These are phyloP conservation scores for Papilio polyxenes DNA, from an alignment of 1,140 invertebrate genomes.

Conservation along the genomic window DNA sequence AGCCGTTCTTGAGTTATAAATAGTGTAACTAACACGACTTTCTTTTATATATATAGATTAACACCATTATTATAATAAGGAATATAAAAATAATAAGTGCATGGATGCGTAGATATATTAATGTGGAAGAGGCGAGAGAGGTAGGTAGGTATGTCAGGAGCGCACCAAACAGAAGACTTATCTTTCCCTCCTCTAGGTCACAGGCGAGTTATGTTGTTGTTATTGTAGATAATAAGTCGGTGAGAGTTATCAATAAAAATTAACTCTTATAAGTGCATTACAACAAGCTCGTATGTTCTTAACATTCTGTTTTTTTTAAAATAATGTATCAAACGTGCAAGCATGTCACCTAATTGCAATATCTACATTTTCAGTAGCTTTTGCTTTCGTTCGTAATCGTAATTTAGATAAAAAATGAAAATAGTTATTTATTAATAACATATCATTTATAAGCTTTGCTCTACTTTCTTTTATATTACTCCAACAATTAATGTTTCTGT, in stretches of 20 bases:
- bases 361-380: not conserved
- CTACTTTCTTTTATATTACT: too few relatives aligned
- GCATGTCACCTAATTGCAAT: not conserved
- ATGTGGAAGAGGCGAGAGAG: too few relatives aligned
- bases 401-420: not conserved
- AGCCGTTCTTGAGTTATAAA: too few relatives aligned
- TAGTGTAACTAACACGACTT: too few relatives aligned
- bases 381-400: not conserved
- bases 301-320: not conserved
- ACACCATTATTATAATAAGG: not conserved
- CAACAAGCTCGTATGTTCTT: not conserved
- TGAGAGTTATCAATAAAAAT: not conserved
- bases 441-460: too few relatives aligned
- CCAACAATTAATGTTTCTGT: too few relatives aligned
- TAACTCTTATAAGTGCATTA: not conserved
- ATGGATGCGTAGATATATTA: not conserved
- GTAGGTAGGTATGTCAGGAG: not conserved
- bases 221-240: not conserved
- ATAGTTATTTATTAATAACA: not conserved
- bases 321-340: not conserved
- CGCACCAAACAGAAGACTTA: not conserved
- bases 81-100: not conserved
- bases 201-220: not conserved
- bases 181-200: not conserved
- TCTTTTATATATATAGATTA: too few relatives aligned